Percentiles rank a stretch among this genome's conserved stretches.
Evolutionary conservation across 2,888 invertebrate species (phyloP).

Genomic region (Disparrhopalites patrizii): DNA sequence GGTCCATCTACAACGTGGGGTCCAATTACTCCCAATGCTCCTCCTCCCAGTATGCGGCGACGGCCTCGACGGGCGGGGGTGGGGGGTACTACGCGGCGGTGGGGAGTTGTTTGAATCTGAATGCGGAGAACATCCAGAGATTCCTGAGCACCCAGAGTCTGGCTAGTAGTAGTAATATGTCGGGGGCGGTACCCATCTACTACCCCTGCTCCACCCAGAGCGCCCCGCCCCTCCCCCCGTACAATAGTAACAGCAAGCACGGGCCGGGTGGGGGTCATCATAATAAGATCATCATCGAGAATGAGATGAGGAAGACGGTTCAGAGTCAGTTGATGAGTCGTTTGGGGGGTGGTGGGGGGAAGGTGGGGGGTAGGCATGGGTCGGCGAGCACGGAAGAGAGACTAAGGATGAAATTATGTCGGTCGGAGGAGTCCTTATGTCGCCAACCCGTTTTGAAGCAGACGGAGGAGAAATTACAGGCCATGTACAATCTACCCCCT

Average conservation of each 20-base stretch:
- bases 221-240: conserved; percentile 46
- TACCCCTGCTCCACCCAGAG: conserved; percentile 47
- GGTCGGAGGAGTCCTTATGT: conserved; percentile 46
- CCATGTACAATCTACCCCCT: conserved; percentile 47
- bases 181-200: conserved; percentile 41
- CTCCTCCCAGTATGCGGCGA: conserved; percentile 41
- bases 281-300: conserved; percentile 45
- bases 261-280: background rate
- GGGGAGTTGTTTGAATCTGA: conserved; percentile 21
- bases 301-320: conserved; percentile 48
- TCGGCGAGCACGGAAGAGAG: conserved; percentile 31
- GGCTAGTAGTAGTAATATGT: conserved; percentile 25
- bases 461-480: conserved; percentile 42
- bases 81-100: conserved; percentile 38
- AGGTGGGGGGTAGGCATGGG: background rate
- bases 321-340: conserved; percentile 39
- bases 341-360: background rate
- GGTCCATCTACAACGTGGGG: conserved; percentile 44
- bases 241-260: conserved; percentile 40
- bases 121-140: conserved; percentile 46
- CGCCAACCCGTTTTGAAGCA: conserved; percentile 31
- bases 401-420: conserved; percentile 40
- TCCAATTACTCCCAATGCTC: conserved; percentile 44
- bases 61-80: too few species aligned
- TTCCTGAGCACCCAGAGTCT: conserved; percentile 46